These are phyloP conservation scores for Brachionus plicatilis DNA, from an alignment of 1,140 invertebrate species.

Conservation along the genomic window DNA sequence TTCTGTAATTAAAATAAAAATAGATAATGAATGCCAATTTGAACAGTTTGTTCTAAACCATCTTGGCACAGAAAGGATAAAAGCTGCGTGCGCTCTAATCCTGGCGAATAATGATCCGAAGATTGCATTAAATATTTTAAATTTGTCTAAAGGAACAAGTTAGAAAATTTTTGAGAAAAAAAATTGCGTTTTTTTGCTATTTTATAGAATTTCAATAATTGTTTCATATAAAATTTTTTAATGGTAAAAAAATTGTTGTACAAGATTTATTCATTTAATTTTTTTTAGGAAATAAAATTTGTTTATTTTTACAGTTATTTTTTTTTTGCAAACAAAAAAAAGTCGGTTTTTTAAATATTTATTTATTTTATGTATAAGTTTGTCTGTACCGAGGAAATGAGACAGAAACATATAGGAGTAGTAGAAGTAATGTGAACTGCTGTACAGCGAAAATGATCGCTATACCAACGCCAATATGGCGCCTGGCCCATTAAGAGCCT, in stretches of 20 bases:
- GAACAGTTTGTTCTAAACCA: slow-evolving; percentile 19
- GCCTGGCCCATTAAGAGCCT: no score
- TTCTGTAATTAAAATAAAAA: slow-evolving; percentile 19
- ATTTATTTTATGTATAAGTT: no score
- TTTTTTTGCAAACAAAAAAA: no score
- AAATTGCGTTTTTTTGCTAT: not conserved
- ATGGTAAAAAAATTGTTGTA: not conserved
- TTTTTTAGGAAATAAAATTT: not conserved
- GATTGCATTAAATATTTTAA: not conserved
- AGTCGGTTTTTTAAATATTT: no score
- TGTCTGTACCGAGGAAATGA: no score
- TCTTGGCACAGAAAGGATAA: not conserved
- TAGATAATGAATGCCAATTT: not conserved
- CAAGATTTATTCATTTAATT: not conserved
- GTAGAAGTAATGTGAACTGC: no score
- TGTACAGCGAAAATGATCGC: no score
- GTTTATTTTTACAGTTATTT: no score
- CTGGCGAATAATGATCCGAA: slow-evolving; percentile 25
- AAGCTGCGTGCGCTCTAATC: slow-evolving; percentile 19
- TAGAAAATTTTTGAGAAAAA: not conserved
- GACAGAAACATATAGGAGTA: no score
- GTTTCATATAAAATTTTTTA: not conserved
- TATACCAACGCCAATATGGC: no score
- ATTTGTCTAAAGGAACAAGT: slow-evolving; percentile 7
- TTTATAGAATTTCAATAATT: not conserved